phyloP scores from a whole-genome alignment of 2,113 vertebrate genomes.

The Ophthalmolycus amberensis region DNA sequence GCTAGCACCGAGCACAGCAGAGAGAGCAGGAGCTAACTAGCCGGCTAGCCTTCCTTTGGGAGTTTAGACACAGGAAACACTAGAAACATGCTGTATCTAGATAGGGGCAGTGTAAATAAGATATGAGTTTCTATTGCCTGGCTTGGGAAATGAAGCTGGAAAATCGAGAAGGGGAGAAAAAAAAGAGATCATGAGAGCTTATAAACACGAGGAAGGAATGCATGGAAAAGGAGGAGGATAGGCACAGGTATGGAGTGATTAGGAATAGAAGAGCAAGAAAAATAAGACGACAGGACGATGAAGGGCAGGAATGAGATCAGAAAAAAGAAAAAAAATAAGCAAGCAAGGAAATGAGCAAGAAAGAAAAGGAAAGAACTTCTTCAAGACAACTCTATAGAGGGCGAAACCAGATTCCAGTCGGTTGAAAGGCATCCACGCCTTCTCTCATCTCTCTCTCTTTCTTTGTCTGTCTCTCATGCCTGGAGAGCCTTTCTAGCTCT shows the following conservation, averaged over 20 bases:
- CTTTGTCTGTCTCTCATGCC: constrained; percentile 71
- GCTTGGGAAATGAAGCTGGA: constrained; percentile 74
- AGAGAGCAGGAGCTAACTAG: constrained; percentile 47
- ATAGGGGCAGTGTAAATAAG: constrained; percentile 76
- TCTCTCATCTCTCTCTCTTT: constrained; percentile 46
- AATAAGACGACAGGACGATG: constrained; percentile 25
- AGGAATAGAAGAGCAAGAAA: constrained; percentile 12
- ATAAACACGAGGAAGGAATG: constrained; percentile 47
- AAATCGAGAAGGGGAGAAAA: constrained; percentile 61
- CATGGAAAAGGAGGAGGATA: constrained; percentile 12
- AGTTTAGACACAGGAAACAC: constrained; percentile 72
- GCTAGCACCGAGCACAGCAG: constrained; percentile 39
- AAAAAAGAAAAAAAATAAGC: constrained; percentile 16
- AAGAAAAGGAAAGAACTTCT: constrained; percentile 26
- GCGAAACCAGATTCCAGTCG: constrained; percentile 69
- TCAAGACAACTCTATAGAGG: constrained; percentile 58
- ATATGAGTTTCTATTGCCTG: constrained; percentile 73
- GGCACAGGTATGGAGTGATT: constrained; percentile 25
- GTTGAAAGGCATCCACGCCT: constrained; percentile 60
- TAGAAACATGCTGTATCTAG: constrained; percentile 76
- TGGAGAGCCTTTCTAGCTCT: constrained; percentile 69
- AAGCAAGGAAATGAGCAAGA: constrained; percentile 38
- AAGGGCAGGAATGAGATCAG: constrained; percentile 20
- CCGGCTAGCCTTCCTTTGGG: constrained; percentile 72
- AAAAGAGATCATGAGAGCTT: constrained; percentile 48